These are phyloP conservation scores for Amblyjoppa fuscipennis DNA, from an alignment of 2,888 invertebrate genomes.

Conservation along the genomic window DNA sequence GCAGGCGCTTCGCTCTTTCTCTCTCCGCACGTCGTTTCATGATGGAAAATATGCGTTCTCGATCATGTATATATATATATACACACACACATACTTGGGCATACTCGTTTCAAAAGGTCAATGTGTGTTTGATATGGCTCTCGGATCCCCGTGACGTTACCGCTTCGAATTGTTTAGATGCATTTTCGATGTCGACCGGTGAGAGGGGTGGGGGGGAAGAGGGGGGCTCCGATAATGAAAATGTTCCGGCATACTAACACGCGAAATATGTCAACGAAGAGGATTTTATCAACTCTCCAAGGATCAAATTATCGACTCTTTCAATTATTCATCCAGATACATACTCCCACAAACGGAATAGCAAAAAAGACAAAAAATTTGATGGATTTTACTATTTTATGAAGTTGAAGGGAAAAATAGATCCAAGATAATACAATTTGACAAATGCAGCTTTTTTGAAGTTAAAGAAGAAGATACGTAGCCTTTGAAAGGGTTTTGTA, in stretches of 20 bases:
- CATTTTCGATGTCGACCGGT: slow-evolving; percentile 76
- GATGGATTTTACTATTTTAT: not conserved
- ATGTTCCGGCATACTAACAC: slow-evolving; percentile 29
- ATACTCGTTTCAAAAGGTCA: slow-evolving; percentile 49
- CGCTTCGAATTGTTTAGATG: slow-evolving; percentile 75
- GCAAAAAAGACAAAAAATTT: not conserved
- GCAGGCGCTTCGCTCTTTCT: slow-evolving; percentile 16
- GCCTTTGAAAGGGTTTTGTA: not conserved
- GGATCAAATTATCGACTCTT: slow-evolving; percentile 22
- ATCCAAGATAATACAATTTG: not conserved
- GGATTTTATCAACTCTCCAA: not conserved
- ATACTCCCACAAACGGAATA: slow-evolving; percentile 1
- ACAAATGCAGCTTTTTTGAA: not conserved
- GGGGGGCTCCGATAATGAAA: slow-evolving; percentile 60
- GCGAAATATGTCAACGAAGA: slow-evolving; percentile 4
- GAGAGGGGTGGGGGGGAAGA: slow-evolving; percentile 64
- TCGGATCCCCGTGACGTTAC: slow-evolving; percentile 70
- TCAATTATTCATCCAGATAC: slow-evolving; percentile 1
- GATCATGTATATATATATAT: slow-evolving; percentile 41
- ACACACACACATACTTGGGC: slow-evolving; percentile 1
- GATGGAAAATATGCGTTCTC: slow-evolving; percentile 75
- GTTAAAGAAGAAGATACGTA: not conserved
- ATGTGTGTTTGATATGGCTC: slow-evolving; percentile 44
- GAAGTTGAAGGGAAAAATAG: not conserved
- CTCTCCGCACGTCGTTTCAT: slow-evolving; percentile 19